Evolutionary conservation across 2,888 invertebrate genomes (phyloP), one percentile per base, ranked within the genome.

Genomic region (Lycocerus yunnanus): DNA sequence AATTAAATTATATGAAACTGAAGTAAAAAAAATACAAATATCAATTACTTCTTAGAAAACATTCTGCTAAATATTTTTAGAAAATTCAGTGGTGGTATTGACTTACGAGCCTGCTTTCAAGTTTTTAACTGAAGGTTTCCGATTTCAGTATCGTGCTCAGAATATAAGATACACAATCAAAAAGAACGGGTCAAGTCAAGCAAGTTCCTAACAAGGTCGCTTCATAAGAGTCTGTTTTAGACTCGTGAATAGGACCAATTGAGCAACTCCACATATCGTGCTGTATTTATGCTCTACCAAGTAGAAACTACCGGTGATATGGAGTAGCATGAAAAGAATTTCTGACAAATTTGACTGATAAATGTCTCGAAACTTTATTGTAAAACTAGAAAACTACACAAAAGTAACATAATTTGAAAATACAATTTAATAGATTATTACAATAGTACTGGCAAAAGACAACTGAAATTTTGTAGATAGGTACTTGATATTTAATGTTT

Each of bases 111-210:
- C 67, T 72, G 66, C 72, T 68, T 71, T 72, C 68, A 66, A 21
- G 15, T 27, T 70, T 73, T 73, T 70, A 73, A 73, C 69, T 66
- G 69, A 70, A 73, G 69, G 73, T 73, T 73, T 73, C 73, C 69
- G 69, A 69, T 73, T 73, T 73, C 73, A 21, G 18, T 66, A 67
- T 69, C 73, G 73, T 73, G 73, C 58, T 60, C 66, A 61, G 73
- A 73, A 70, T 73, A 66, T 61, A 73, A 69, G 61, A 73, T 73
- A 60, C 43, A 66, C 69, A 69, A 73, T 73, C 73, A 73, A 66
- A 63, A 73, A 73, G 69, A 69, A 66, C 60, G 61, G 72, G 72
- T 72, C 72, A 72, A 72, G 68, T 67, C 61, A 60, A 16, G 71
- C 66, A 20, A 66, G 24, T 27, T 24, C 58, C 60, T 67, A 72